Conservation (phyloP, 2,113 vertebrate genomes). For the Nestor notabilis region DNA sequence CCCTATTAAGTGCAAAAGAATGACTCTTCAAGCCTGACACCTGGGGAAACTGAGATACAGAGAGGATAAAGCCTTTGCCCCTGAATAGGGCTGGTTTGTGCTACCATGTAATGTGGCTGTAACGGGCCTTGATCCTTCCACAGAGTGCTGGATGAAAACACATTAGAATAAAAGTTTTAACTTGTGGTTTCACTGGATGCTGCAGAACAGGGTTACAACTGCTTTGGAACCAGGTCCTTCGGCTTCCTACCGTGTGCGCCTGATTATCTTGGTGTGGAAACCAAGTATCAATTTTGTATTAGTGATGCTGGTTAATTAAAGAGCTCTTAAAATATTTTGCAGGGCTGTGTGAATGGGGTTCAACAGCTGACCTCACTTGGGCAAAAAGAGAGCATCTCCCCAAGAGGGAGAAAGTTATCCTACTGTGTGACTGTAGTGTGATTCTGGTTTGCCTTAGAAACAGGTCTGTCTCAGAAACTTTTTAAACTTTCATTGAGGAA, state of each 20-base stretch:
- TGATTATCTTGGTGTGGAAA: neutral
- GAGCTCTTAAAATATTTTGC: neutral
- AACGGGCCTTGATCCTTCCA: neutral
- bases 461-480: neutral
- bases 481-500: constrained; percentile 12
- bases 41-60: neutral
- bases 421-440: neutral
- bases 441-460: neutral
- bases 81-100: neutral
- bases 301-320: neutral
- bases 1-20: neutral
- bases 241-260: neutral
- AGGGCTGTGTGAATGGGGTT: neutral
- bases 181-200: neutral
- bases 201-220: fast-evolving
- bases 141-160: neutral
- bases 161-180: fast-evolving
- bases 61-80: neutral
- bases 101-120: neutral
- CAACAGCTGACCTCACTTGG: neutral
- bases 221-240: neutral
- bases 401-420: neutral
- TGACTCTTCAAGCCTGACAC: neutral
- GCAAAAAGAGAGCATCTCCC: neutral
- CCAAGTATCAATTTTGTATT: neutral